Evolutionary conservation across 1,140 invertebrate genomes (phyloP).

Genomic region (Trachymyrmex cornetzi): DNA sequence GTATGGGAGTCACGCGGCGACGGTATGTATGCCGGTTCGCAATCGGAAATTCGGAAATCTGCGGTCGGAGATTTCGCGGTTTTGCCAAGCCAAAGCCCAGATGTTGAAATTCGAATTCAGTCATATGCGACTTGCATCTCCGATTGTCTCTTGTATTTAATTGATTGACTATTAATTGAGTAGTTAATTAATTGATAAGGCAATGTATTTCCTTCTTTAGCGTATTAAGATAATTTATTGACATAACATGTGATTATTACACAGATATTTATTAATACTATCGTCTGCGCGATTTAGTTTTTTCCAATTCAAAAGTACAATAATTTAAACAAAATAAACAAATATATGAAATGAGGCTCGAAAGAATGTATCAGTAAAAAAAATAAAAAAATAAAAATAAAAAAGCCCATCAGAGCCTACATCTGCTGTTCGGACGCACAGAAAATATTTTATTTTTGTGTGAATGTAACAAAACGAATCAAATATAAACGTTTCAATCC

Average conservation of each 20-base stretch:
- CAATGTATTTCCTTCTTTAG: neutral
- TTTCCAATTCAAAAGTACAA: neutral
- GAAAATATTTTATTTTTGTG: no score
- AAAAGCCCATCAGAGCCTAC: no score
- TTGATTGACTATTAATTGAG: neutral
- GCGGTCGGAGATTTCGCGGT: neutral
- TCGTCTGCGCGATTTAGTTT: neutral
- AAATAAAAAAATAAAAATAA: no score
- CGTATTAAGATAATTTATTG: neutral
- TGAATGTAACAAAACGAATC: no score
- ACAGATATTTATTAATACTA: neutral
- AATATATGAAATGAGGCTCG: no score
- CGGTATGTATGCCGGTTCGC: conserved; percentile 53
- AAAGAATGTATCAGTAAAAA: no score
- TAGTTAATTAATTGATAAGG: neutral
- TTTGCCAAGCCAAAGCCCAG: neutral
- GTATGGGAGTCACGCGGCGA: conserved; percentile 64
- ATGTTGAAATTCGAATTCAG: neutral
- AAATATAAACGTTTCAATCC: no score
- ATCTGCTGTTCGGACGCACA: no score
- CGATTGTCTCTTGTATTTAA: neutral
- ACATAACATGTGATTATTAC: neutral
- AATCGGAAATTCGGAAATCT: conserved; percentile 28
- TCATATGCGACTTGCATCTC: neutral
- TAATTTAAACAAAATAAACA: neutral